Evolutionary conservation across 2,113 vertebrate species (phyloP).

Genomic region (Calidris pugnax): DNA sequence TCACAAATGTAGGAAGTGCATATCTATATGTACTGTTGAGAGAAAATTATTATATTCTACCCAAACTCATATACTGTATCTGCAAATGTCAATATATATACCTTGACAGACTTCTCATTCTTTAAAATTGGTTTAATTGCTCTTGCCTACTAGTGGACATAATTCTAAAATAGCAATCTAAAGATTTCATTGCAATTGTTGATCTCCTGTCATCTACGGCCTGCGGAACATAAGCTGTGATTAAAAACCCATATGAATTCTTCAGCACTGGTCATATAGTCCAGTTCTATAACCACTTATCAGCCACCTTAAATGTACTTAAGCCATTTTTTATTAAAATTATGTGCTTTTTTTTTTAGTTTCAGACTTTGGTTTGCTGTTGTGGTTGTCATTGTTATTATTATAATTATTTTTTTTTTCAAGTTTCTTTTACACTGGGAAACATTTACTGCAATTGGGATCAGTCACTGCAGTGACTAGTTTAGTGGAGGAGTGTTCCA

Average conservation of each 20-base stretch:
- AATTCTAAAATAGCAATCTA: not conserved
- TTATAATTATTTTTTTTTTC: not conserved
- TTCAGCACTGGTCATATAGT: not conserved
- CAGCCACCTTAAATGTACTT: not conserved
- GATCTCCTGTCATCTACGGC: not conserved
- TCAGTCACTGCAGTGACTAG: not conserved
- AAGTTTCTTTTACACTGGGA: not conserved
- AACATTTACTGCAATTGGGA: not conserved
- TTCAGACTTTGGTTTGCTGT: not conserved
- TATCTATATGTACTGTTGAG: not conserved
- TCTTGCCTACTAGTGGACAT: not conserved
- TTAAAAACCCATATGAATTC: not conserved
- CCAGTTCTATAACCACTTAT: not conserved
- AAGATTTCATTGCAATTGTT: not conserved
- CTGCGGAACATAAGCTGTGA: not conserved
- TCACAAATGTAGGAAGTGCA: slow-evolving; percentile 10
- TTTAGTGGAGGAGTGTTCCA: not conserved
- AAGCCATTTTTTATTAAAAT: not conserved
- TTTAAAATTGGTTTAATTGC: not conserved
- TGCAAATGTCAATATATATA: not conserved
- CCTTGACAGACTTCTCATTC: not conserved
- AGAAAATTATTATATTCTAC: not conserved
- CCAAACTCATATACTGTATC: not conserved
- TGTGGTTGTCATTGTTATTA: not conserved
- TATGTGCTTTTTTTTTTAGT: not conserved